These are phyloP conservation scores for Allygus modestus DNA, from an alignment of 2,888 invertebrate species.

Conservation along the genomic window DNA sequence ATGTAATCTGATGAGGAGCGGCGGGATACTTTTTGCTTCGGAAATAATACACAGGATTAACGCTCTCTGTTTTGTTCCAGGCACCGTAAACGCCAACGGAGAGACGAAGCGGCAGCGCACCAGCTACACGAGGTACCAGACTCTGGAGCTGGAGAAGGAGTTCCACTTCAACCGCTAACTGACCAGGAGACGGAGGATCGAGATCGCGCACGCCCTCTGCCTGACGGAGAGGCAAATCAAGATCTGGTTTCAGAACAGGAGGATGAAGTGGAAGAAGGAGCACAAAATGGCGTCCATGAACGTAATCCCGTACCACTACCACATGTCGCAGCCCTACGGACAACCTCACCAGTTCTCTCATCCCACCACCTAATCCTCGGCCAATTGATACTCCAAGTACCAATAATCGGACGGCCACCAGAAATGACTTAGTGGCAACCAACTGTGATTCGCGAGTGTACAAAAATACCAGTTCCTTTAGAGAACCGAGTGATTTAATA, in stretches of 20 bases:
- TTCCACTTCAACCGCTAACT: slow-evolving; percentile 98
- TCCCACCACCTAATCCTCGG: slow-evolving; percentile 87
- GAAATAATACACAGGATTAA: too few relatives aligned
- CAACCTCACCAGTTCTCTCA: slow-evolving; percentile 96
- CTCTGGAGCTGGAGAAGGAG: slow-evolving; percentile 96
- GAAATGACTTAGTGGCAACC: slow-evolving; percentile 60
- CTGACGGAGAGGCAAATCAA: slow-evolving; percentile 94
- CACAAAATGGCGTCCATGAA: slow-evolving; percentile 99
- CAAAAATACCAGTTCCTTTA: slow-evolving; percentile 76
- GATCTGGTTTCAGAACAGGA: slow-evolving; percentile 93
- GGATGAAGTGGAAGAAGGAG: slow-evolving; percentile 99
- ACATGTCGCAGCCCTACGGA: slow-evolving; percentile 90
- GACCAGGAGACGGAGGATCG: slow-evolving; percentile 95
- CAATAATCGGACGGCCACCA: slow-evolving; percentile 55
- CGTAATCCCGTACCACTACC: slow-evolving; percentile 91
- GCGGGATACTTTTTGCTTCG: too few relatives aligned
- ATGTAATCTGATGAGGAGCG: too few relatives aligned
- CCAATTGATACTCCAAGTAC: slow-evolving; percentile 61
- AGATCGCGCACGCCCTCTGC: slow-evolving; percentile 97
- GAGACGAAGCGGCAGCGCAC: slow-evolving; percentile 97
- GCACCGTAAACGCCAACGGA: slow-evolving; percentile 97
- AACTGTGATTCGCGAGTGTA: slow-evolving; percentile 79
- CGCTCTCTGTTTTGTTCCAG: slow-evolving; percentile 77
- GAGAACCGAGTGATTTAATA: slow-evolving; percentile 48
- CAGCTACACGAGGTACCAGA: slow-evolving; percentile 96